Percentiles rank a stretch among this genome's conserved stretches.
phyloP scores from a whole-genome alignment of 2,888 invertebrate species.

The Acleris emargana region DNA sequence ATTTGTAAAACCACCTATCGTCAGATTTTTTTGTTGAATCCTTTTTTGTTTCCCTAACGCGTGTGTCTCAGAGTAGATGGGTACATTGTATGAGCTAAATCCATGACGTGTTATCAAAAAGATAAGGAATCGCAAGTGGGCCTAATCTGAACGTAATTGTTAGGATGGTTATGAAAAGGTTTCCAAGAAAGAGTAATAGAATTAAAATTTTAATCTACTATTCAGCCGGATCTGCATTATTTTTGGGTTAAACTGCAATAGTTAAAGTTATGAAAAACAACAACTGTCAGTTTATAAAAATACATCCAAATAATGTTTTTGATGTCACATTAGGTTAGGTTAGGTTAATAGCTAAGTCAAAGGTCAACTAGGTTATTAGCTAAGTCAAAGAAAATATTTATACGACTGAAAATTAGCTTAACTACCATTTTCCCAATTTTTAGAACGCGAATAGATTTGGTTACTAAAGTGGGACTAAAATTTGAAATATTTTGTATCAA shows the following conservation, averaged over 20 bases:
- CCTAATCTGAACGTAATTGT: conserved; percentile 38
- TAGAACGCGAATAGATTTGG: too few relatives aligned
- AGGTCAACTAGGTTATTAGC: too few relatives aligned
- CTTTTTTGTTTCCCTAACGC: conserved; percentile 35
- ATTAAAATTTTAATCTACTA: not conserved
- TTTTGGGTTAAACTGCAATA: not conserved
- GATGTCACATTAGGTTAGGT: not conserved
- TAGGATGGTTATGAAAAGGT: conserved; percentile 11
- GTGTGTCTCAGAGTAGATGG: conserved; percentile 54
- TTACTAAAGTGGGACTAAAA: too few relatives aligned
- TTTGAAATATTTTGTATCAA: too few relatives aligned
- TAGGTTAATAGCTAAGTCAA: too few relatives aligned
- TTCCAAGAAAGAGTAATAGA: conserved; percentile 6
- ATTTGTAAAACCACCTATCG: not conserved
- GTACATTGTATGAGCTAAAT: conserved; percentile 72
- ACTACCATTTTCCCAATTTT: too few relatives aligned
- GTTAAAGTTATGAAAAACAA: too few relatives aligned
- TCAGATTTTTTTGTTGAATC: not conserved
- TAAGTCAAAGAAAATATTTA: too few relatives aligned
- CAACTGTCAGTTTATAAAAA: too few relatives aligned
- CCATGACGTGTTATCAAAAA: conserved; percentile 68
- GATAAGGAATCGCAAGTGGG: conserved; percentile 62
- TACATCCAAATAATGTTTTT: too few relatives aligned
- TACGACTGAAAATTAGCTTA: too few relatives aligned
- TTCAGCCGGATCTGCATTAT: not conserved